Evolutionary conservation across 2,888 invertebrate genomes (phyloP), one percentile per base, ranked within the genome.

Genomic region (Margaritifera margaritifera): DNA sequence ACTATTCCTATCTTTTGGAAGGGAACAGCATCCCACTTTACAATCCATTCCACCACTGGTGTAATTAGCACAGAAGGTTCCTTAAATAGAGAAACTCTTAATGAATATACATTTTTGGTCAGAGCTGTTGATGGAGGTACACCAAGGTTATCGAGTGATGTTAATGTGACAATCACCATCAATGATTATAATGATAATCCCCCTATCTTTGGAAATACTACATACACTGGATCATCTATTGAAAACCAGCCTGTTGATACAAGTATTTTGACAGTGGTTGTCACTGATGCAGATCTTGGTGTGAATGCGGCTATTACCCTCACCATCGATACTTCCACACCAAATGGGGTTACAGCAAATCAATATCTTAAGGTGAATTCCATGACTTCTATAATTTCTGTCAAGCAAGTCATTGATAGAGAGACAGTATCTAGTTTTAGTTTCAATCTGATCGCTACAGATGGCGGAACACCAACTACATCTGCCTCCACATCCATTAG

Each of bases 391-490:
- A 59, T 68, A 6, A 67, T 87, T 15, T 72, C 75, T 56, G 74
- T 82, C 4, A 79, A 78, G 65, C 58, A 66, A 11, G 66, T 71
- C 15, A 79, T 85, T 62, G 83, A 86, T 72, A 71, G 85, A 54
- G 86, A 86, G 64, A 76, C 76, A 0, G 74, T 77, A 53, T 31
- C 65, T 8, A 62, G 42, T 27, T 81, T 85, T 63, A 70, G 57
- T 53, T 83, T 85, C 67, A 66, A 62, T 11, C 62, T 97, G 1
- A 95, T 96, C 88, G 97, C 97, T 3, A 95, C 95, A 86, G 98
- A 98, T 91, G 94, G 93, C 73, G 98, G 97, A 0, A 92, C 93
- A 77, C 95, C 96, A 11, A 93, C 95, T 65, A 92, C 97, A 57
- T 95, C 96, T 51, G 95, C 95, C 77, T 96, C 96, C 5, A 93